Evolutionary conservation across 2,113 vertebrate species (phyloP).

Genomic region (Onychostruthus taczanowskii): DNA sequence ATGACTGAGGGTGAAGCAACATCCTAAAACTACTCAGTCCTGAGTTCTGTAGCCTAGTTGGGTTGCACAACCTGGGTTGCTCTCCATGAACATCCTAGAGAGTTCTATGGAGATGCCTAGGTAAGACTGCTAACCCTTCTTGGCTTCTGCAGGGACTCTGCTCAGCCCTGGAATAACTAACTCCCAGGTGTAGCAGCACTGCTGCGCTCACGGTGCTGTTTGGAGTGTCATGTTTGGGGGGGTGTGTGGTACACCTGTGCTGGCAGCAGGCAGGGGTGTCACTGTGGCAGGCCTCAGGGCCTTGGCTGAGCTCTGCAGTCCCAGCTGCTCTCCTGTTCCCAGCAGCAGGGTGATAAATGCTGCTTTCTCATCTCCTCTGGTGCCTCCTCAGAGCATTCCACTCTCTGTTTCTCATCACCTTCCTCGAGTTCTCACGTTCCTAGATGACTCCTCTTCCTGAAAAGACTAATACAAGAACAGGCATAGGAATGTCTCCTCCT

Average conservation of each 20-base stretch:
- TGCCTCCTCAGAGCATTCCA: neutral
- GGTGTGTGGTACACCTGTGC: neutral
- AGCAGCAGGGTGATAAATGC: neutral
- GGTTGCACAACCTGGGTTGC: neutral
- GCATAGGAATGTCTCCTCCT: neutral
- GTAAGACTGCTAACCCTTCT: neutral
- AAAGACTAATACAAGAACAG: neutral
- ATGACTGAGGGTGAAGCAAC: neutral
- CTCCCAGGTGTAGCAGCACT: neutral
- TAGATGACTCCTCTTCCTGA: neutral
- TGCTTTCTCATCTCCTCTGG: neutral
- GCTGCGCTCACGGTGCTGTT: rapidly evolving
- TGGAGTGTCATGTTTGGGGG: rapidly evolving
- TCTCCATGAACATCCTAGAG: neutral
- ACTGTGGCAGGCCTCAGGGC: rapidly evolving
- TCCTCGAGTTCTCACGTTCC: neutral
- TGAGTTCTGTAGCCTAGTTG: neutral
- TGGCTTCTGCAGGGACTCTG: neutral
- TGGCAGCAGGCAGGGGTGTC: neutral
- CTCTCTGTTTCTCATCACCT: neutral
- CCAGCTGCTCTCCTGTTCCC: neutral
- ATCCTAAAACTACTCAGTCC: neutral
- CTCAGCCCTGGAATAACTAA: neutral
- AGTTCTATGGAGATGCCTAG: neutral
- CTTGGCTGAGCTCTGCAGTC: neutral